Conservation (phyloP, 2,113 vertebrate species). For the Baryphthengus martii region DNA sequence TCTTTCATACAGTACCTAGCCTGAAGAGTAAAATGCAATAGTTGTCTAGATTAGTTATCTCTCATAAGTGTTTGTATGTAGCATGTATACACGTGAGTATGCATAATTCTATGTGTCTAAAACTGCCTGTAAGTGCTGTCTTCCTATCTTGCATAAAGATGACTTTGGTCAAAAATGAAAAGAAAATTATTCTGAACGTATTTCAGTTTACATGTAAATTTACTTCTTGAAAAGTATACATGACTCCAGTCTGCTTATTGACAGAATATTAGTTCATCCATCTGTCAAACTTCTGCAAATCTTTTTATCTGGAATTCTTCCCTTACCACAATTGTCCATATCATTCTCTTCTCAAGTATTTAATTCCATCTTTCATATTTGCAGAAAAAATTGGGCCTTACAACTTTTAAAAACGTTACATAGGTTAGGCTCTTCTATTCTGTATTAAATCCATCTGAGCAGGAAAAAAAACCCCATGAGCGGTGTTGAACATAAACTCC, state of each 20-base stretch:
- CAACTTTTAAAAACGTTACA: neutral
- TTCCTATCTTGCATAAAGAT: neutral
- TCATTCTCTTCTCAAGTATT: neutral
- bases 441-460: neutral
- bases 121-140: neutral
- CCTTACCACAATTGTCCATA: neutral
- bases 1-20: neutral
- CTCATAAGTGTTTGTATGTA: neutral
- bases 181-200: neutral
- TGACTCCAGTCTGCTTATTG: neutral
- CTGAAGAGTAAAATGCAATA: neutral
- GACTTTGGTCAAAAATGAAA: neutral
- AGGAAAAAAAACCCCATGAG: neutral
- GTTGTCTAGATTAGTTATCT: neutral
- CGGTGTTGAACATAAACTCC: neutral
- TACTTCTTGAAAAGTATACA: neutral
- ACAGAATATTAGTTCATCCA: neutral
- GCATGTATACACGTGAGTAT: neutral
- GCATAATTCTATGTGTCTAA: neutral
- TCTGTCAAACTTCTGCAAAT: neutral
- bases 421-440: neutral
- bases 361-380: neutral
- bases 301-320: neutral
- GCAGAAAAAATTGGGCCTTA: neutral
- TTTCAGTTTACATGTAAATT: neutral